Base-by-base conservation (phyloP, 2,113 vertebrate genomes). In the Solenodon paradoxus region DNA sequence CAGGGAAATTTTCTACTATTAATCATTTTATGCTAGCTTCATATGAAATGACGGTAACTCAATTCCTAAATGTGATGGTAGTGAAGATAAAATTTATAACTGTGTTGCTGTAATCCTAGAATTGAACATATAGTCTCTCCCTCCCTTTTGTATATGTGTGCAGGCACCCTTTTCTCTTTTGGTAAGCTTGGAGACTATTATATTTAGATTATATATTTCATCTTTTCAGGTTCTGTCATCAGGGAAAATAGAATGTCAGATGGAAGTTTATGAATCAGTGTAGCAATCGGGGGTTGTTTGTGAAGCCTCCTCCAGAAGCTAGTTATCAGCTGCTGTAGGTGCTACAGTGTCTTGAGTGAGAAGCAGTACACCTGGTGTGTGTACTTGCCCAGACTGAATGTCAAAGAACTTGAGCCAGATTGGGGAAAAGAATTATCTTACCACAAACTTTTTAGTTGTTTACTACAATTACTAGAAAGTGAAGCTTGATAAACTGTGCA, bases 261-360 rank as follows among this genome's bases (percentile, higher is more conserved):
- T 97, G 96, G 95, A 87, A 59, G 49, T 35, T 71, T 89, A 30
- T 88, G 96, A 96, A 90, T 96, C 94, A 97, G 47, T 49, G 42
- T 59, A 84, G 84, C 94, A 81, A 81, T 97, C 94, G 96, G 79
- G 53, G 66, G 30, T 45, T 69, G 68, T 94, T 94, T 71, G 47
- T 51, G 69, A 90, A 94, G 47, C 71, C 84, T 96, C 80, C 59
- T 77, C 53, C 94, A 95, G 92, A 72, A 81, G 9, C 16, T 32
- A 87, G 53, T 93, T 90, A 88, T 84, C 47, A 40, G 64, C 69
- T 81, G 88, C 87, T 22, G 1, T 61, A 89, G 96, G 96, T 93
- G 59, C 90, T 90, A 77, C 9, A 24, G 51, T 45, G 83, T 69
- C 38, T 63, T 30, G 63, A 88, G 90, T 95, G 75, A 90, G 92